Conservation (phyloP, 2,113 vertebrate species). For the Ursus arctos region DNA sequence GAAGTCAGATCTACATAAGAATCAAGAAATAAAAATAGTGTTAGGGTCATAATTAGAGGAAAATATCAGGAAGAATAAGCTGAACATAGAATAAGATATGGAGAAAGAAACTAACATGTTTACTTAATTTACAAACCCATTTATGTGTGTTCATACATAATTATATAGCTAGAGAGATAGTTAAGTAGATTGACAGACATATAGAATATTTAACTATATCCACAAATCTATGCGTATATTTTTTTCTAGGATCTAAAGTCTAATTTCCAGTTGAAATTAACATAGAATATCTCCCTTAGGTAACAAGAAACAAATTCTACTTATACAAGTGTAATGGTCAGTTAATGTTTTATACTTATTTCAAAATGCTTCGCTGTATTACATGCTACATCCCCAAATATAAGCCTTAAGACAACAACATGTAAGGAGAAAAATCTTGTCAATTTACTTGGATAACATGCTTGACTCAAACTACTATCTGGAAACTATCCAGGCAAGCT, state of each 20-base stretch:
- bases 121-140: neutral
- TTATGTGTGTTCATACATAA: neutral
- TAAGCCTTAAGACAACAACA: neutral
- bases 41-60: neutral
- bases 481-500: neutral
- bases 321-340: neutral
- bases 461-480: neutral
- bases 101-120: neutral
- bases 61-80: neutral
- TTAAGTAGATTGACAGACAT: neutral
- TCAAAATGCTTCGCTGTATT: neutral
- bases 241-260: neutral
- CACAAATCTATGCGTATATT: neutral
- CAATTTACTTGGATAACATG: neutral
- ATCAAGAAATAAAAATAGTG: neutral
- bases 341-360: conserved; percentile 32
- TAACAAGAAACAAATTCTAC: neutral
- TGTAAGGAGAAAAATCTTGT: neutral
- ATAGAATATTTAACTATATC: neutral
- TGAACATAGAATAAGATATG: neutral
- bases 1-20: neutral
- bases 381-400: neutral
- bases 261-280: conserved; percentile 16
- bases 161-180: neutral
- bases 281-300: neutral